Evolutionary conservation across 2,888 invertebrate species (phyloP).

Genomic region (Callinectes sapidus): DNA sequence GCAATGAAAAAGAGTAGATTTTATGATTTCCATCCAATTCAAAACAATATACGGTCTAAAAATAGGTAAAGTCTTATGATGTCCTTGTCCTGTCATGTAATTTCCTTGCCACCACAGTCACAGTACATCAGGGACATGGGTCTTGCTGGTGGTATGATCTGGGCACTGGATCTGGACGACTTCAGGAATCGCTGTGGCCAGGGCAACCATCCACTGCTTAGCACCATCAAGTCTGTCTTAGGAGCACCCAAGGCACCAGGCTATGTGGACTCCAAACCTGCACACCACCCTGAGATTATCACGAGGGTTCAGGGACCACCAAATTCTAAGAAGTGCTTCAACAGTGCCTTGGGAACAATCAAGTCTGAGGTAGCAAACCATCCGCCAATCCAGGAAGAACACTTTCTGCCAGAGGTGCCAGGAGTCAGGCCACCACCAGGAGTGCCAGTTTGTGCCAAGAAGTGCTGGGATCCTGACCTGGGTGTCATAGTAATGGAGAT

Average conservation of each 20-base stretch:
- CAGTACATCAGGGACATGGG: conserved; percentile 75
- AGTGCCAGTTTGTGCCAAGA: conserved; percentile 22
- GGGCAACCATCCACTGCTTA: conserved; percentile 87
- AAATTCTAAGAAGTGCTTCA: not conserved
- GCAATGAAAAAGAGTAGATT: not conserved
- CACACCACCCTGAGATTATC: not conserved
- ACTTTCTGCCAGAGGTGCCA: not conserved
- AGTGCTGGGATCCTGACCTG: not conserved
- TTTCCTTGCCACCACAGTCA: conserved; percentile 67
- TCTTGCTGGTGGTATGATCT: conserved; percentile 75
- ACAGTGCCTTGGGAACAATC: not conserved
- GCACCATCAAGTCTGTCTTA: conserved; percentile 87
- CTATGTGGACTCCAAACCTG: not conserved
- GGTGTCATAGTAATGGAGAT: not conserved
- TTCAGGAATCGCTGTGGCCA: conserved; percentile 84
- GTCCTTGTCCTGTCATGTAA: not conserved
- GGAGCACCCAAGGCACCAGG: conserved; percentile 75
- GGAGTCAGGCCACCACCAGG: not conserved
- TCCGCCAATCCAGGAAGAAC: not conserved
- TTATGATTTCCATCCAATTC: not conserved
- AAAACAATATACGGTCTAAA: not conserved
- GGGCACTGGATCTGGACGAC: conserved; percentile 75
- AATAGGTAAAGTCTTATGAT: not conserved
- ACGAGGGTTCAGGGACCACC: not conserved
- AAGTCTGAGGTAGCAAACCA: not conserved